Percentiles rank a stretch among this genome's conserved stretches.
Evolutionary conservation across 2,888 invertebrate species (phyloP).

Genomic region (Galerucella calmariensis): DNA sequence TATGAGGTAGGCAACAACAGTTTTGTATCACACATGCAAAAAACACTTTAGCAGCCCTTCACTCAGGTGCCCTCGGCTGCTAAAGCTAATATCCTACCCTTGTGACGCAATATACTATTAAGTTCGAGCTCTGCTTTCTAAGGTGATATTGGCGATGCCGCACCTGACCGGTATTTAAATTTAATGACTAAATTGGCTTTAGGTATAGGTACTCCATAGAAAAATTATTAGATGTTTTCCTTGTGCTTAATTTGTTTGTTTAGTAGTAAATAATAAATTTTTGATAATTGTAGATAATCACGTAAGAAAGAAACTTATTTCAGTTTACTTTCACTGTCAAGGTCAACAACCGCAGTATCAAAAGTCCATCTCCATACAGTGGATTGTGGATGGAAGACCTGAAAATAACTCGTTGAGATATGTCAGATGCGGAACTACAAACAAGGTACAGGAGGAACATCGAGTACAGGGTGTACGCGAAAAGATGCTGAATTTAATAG

Average conservation of each 20-base stretch:
- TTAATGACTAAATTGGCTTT: slow-evolving; percentile 11
- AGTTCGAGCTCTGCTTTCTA: too few species aligned
- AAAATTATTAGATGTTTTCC: slow-evolving; percentile 12
- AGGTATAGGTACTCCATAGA: background rate
- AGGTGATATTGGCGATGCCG: background rate
- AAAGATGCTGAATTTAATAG: background rate
- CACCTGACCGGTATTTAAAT: background rate
- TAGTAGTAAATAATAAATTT: background rate
- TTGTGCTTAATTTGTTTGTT: slow-evolving; percentile 1
- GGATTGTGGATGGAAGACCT: slow-evolving; percentile 32
- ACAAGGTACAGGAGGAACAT: slow-evolving; percentile 22
- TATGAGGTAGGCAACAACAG: too few species aligned
- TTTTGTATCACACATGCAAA: too few species aligned
- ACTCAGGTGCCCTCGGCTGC: too few species aligned
- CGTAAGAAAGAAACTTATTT: slow-evolving; percentile 3
- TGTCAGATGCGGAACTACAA: slow-evolving; percentile 34
- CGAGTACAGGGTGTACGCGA: slow-evolving; percentile 1
- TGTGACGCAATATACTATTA: too few species aligned
- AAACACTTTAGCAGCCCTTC: too few species aligned
- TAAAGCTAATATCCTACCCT: too few species aligned
- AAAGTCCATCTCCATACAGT: slow-evolving; percentile 29
- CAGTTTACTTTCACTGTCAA: slow-evolving; percentile 41
- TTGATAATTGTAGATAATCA: slow-evolving; percentile 17
- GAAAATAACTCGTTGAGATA: slow-evolving; percentile 31
- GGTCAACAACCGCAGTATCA: slow-evolving; percentile 36